A percentile compares a stretch with the other conserved stretches of the same genome.
These are phyloP conservation scores for Perodicticus potto DNA, from an alignment of 2,797 vertebrate genomes.

Conservation along the genomic window DNA sequence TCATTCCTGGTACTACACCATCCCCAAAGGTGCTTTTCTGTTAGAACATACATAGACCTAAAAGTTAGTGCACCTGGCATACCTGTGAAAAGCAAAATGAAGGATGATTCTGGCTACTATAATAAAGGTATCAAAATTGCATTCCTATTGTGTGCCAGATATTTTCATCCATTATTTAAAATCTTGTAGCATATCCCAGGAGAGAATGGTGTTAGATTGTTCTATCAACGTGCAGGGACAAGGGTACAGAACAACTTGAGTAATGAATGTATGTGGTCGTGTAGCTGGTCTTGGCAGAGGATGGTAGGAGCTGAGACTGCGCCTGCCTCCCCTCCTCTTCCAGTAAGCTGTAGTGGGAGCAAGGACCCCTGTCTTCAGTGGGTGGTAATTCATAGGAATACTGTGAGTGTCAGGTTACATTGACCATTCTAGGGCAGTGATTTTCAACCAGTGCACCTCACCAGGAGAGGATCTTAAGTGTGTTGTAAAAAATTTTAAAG, in stretches of 20 bases:
- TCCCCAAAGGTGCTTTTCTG: neutral
- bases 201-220: neutral
- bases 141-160: neutral
- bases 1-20: neutral
- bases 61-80: neutral
- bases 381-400: neutral
- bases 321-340: neutral
- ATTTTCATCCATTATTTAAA: neutral
- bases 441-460: too few species aligned
- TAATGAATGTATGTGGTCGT: neutral
- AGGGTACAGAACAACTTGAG: neutral
- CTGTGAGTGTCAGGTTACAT: neutral
- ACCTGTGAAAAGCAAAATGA: neutral
- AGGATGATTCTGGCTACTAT: neutral
- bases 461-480: too few species aligned
- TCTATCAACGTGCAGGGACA: neutral
- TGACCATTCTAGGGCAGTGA: neutral
- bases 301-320: neutral
- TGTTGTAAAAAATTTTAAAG: too few species aligned
- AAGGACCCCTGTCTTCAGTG: neutral
- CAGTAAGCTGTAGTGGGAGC: neutral
- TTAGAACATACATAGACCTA: neutral
- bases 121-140: neutral
- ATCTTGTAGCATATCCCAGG: neutral
- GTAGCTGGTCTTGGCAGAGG: neutral